These are phyloP conservation scores for Drosophila arawakana DNA, from an alignment of 1,140 invertebrate species.

Conservation along the genomic window DNA sequence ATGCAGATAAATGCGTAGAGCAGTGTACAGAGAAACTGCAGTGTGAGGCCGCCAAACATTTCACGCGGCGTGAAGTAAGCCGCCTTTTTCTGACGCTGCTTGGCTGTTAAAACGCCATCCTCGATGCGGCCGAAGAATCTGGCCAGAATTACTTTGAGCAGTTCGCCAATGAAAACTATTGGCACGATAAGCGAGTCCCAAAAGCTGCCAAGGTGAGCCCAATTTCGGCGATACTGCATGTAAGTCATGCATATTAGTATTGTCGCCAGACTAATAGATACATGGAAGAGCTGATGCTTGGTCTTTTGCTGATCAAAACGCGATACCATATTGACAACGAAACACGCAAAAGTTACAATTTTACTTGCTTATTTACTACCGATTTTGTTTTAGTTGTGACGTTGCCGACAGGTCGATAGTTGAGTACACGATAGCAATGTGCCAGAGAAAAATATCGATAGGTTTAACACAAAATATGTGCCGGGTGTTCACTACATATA, in stretches of 20 bases:
- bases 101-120: slow-evolving; percentile 61
- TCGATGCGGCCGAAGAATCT: slow-evolving; percentile 73
- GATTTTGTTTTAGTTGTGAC: slow-evolving; percentile 24
- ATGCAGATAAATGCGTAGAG: slow-evolving; percentile 81
- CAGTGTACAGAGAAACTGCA: slow-evolving; percentile 77
- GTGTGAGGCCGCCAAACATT: slow-evolving; percentile 65
- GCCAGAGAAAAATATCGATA: slow-evolving; percentile 3
- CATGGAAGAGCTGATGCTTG: slow-evolving; percentile 82
- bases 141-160: slow-evolving; percentile 74
- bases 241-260: slow-evolving; percentile 82
- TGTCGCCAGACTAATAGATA: slow-evolving; percentile 76
- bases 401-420: slow-evolving; percentile 30
- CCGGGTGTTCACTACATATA: background rate
- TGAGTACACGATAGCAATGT: slow-evolving; percentile 16
- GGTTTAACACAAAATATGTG: background rate
- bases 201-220: slow-evolving; percentile 77
- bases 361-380: slow-evolving; percentile 40
- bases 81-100: slow-evolving; percentile 76
- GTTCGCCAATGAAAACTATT: slow-evolving; percentile 78
- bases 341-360: slow-evolving; percentile 5
- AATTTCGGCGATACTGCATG: slow-evolving; percentile 78
- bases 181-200: slow-evolving; percentile 83
- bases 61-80: slow-evolving; percentile 71
- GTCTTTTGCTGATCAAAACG: slow-evolving; percentile 82
- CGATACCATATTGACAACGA: slow-evolving; percentile 59